Evolutionary conservation across 2,113 vertebrate genomes (phyloP).

Genomic region (Embiotoca jacksoni): DNA sequence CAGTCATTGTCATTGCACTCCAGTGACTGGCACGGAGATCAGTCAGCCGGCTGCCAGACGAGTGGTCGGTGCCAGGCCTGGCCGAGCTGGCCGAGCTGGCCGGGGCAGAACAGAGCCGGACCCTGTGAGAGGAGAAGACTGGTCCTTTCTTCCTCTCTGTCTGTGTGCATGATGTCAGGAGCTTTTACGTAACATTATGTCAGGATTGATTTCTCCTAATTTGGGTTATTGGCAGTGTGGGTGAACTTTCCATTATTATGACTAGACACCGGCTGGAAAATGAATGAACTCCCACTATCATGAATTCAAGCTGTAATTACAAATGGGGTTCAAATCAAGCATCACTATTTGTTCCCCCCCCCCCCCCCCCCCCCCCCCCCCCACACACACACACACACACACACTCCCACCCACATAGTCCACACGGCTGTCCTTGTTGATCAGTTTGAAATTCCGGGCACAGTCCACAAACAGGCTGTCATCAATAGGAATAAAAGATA

Average conservation of each 20-base stretch:
- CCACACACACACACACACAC: no score
- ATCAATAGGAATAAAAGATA: no score
- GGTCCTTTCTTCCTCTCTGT: slow-evolving; percentile 1
- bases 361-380: no score
- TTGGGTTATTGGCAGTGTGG: neutral
- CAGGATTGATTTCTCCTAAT: slow-evolving; percentile 9
- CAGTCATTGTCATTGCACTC: slow-evolving; percentile 36
- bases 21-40: slow-evolving; percentile 48
- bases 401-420: no score
- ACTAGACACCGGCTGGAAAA: neutral
- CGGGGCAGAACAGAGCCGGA: slow-evolving; percentile 18
- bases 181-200: slow-evolving; percentile 5
- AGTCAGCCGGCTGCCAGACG: slow-evolving; percentile 27
- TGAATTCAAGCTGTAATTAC: no score
- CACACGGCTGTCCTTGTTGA: no score
- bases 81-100: neutral
- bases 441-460: no score
- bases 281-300: neutral
- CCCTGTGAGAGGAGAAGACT: slow-evolving; percentile 7
- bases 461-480: no score
- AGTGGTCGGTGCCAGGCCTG: slow-evolving; percentile 48
- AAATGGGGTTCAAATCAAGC: no score
- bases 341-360: no score
- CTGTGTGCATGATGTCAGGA: slow-evolving; percentile 9
- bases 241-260: neutral